phyloP scores from a whole-genome alignment of 1,140 invertebrate species.

The Mamestra configurata region DNA sequence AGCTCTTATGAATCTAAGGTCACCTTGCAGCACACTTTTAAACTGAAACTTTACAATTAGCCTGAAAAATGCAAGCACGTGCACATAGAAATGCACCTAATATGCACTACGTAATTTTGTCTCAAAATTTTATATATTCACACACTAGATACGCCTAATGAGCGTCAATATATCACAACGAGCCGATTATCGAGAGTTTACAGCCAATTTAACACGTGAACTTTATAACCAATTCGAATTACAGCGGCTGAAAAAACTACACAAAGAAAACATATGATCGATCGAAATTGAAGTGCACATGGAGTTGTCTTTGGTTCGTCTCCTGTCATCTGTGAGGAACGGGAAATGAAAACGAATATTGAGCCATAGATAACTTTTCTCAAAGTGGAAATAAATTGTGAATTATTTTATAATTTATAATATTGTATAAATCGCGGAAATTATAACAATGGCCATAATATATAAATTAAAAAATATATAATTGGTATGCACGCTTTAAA shows the following conservation, averaged over 20 bases:
- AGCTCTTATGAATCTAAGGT: slow-evolving; percentile 49
- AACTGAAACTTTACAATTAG: slow-evolving; percentile 75
- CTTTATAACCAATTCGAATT: slow-evolving; percentile 81
- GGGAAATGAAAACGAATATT: slow-evolving; percentile 36
- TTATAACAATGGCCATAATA: too few relatives aligned
- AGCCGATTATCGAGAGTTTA: slow-evolving; percentile 39
- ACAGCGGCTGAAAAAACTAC: slow-evolving; percentile 86
- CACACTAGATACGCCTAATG: slow-evolving; percentile 21
- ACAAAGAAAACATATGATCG: slow-evolving; percentile 88
- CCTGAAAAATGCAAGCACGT: slow-evolving; percentile 85
- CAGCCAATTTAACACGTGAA: slow-evolving; percentile 60
- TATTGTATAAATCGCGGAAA: too few relatives aligned
- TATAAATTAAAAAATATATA: too few relatives aligned
- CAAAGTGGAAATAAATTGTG: background rate
- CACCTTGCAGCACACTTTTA: slow-evolving; percentile 58
- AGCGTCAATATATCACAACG: slow-evolving; percentile 30
- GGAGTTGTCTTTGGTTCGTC: slow-evolving; percentile 79
- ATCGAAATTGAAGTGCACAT: slow-evolving; percentile 87
- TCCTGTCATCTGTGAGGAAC: slow-evolving; percentile 68
- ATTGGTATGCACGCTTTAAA: too few relatives aligned
- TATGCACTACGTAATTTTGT: slow-evolving; percentile 68
- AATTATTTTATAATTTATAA: too few relatives aligned
- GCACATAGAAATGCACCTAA: slow-evolving; percentile 81
- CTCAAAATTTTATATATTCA: slow-evolving; percentile 41
- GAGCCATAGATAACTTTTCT: slow-evolving; percentile 1